These are phyloP conservation scores for Magallana ariakensis DNA, from an alignment of 1,140 invertebrate species.

Conservation along the genomic window DNA sequence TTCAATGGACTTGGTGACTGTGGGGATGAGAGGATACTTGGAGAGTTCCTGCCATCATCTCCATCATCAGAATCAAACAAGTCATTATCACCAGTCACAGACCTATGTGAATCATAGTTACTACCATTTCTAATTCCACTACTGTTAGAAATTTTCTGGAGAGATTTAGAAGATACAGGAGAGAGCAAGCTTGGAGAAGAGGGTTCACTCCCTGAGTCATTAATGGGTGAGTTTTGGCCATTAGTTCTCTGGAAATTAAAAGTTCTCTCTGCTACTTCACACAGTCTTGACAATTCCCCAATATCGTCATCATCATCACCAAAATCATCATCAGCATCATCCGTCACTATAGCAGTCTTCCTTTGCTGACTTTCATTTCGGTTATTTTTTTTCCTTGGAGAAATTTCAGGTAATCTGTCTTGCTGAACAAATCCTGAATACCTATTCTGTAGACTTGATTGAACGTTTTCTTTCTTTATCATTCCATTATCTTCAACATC, in stretches of 20 bases:
- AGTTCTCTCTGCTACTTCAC: conserved; percentile 4
- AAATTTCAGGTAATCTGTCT: not conserved
- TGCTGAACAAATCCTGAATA: not conserved
- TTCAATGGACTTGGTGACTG: not conserved
- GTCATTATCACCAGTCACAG: not conserved
- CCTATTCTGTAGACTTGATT: not conserved
- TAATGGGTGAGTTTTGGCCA: not conserved
- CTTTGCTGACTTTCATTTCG: not conserved
- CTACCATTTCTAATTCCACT: not conserved
- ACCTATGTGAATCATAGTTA: not conserved
- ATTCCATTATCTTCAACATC: not conserved
- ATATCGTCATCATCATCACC: not conserved
- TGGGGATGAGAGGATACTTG: not conserved
- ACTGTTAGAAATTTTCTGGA: not conserved
- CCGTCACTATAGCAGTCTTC: not conserved
- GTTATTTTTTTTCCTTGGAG: not conserved
- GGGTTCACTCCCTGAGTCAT: not conserved
- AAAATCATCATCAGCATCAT: not conserved
- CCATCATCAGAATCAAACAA: conserved; percentile 3
- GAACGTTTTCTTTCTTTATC: not conserved
- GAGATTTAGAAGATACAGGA: not conserved
- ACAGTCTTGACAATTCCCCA: not conserved
- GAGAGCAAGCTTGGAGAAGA: not conserved
- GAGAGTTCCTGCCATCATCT: not conserved
- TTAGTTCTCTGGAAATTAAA: not conserved